Evolutionary conservation across 2,797 vertebrate species (phyloP).

Genomic region (Antrozous pallidus): DNA sequence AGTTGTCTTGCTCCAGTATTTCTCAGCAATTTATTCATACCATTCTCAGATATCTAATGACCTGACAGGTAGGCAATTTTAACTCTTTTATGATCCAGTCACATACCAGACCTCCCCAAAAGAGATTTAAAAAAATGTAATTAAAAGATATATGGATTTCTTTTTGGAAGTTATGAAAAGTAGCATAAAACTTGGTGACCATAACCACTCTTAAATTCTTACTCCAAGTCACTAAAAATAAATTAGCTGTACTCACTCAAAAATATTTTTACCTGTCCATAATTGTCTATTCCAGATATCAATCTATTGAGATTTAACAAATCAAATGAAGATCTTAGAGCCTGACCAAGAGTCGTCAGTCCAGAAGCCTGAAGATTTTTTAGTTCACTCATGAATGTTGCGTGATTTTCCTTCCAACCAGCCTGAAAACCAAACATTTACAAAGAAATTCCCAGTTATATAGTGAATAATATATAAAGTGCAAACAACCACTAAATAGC

Average conservation of each 20-base stretch:
- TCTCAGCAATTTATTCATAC: conserved; percentile 19
- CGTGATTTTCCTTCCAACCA: conserved; percentile 99
- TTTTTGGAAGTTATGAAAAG: conserved; percentile 9
- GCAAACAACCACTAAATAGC: conserved; percentile 43
- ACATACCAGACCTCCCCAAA: not conserved
- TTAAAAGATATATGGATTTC: not conserved
- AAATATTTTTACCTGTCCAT: conserved; percentile 92
- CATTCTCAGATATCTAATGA: conserved; percentile 22
- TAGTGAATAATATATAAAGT: conserved; percentile 46
- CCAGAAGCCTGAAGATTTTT: conserved; percentile 98
- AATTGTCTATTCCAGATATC: conserved; percentile 99
- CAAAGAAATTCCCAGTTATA: conserved; percentile 66
- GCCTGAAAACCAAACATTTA: conserved; percentile 86
- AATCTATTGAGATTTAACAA: conserved; percentile 99
- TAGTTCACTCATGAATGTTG: conserved; percentile 98
- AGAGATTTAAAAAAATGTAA: not conserved
- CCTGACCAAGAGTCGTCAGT: conserved; percentile 94
- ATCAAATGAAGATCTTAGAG: conserved; percentile 96
- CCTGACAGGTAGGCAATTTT: not conserved
- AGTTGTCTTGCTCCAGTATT: conserved; percentile 21
- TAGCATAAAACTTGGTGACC: conserved; percentile 50
- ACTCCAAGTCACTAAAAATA: conserved; percentile 63
- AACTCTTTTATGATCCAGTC: not conserved
- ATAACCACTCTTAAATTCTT: conserved; percentile 50
- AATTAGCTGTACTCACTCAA: conserved; percentile 67